These are phyloP conservation scores for Dicycla oo DNA, from an alignment of 2,888 invertebrate genomes.

Conservation along the genomic window DNA sequence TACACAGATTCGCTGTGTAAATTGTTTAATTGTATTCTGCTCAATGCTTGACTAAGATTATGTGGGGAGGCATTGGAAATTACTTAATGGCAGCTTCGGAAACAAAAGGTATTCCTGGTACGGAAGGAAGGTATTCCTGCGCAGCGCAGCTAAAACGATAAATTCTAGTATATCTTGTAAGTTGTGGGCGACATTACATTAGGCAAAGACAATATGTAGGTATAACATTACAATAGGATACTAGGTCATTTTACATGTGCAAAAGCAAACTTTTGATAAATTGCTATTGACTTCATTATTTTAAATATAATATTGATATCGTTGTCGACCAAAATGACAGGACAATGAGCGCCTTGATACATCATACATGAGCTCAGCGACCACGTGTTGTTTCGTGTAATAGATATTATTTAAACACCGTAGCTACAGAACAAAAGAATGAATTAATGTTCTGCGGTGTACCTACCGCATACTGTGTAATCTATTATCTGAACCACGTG, in stretches of 20 bases:
- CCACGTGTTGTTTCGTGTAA: conserved; percentile 67
- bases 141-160: conserved; percentile 26
- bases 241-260: conserved; percentile 53
- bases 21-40: conserved; percentile 1
- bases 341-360: conserved; percentile 73
- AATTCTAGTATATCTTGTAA: conserved; percentile 35
- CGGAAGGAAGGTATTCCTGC: too few species aligned
- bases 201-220: conserved; percentile 55
- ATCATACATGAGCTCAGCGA: conserved; percentile 66
- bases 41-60: not conserved
- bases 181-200: conserved; percentile 48
- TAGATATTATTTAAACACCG: conserved; percentile 62
- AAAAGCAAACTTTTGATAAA: conserved; percentile 63
- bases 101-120: conserved; percentile 6
- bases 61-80: not conserved
- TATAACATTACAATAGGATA: conserved; percentile 47
- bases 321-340: conserved; percentile 72
- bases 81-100: not conserved
- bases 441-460: conserved; percentile 43
- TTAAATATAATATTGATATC: conserved; percentile 71
- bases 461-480: conserved; percentile 32
- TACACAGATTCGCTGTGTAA: not conserved
- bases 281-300: conserved; percentile 62
- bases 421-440: conserved; percentile 55
- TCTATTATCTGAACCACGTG: conserved; percentile 28